Base-by-base conservation (phyloP, 2,888 invertebrate species). In the Eueremaeus valkanovi region DNA sequence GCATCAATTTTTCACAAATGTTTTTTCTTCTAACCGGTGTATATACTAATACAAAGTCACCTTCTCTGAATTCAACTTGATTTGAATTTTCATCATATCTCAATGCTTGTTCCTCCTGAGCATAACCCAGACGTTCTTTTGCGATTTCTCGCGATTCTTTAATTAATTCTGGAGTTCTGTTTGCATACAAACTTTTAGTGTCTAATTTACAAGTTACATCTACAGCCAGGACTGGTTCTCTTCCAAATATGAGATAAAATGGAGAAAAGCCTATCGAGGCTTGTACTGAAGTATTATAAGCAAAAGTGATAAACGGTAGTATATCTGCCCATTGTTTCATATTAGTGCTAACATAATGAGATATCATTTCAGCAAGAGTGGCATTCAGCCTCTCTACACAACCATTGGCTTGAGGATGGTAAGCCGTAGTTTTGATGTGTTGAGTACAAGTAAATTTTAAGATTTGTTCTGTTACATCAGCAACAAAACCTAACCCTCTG, bases 261-360 rank as follows among this genome's bases (percentile, higher is more conserved):
- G 73, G 66, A 0, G 33, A 58, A 24, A 51, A 73, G 16, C 73
- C 70, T 8, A 72, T 75, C 2, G 40, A 42, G 11, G 73, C 51
- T 40, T 77, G 78, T 13, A 63, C 70, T 1, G 72, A 24, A 8
- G 73, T 27, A 72, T 75, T 77, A 21, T 77, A 70, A 1, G 61
- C 70, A 51, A 61, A 75, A 0, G 70, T 70, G 5, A 73, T 40
- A 72, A 73, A 68, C 16, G 72, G 74, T 31, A 78, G 21, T 3
- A 76, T 16, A 1, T 24, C 27, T 33, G 76, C 74, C 77, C 77
- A 78, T 13, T 77, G 33, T 40, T 45, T 68, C 36, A 76, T 72
- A 21, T 74, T 58, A 16, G 16, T 29, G n/a, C 72, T 61, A 24
- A 74, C 24, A 51, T 74, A 77, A 55, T 72, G 58, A 13, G 58